Conservation (phyloP, 2,888 invertebrate genomes). For the Myathropa florea region DNA sequence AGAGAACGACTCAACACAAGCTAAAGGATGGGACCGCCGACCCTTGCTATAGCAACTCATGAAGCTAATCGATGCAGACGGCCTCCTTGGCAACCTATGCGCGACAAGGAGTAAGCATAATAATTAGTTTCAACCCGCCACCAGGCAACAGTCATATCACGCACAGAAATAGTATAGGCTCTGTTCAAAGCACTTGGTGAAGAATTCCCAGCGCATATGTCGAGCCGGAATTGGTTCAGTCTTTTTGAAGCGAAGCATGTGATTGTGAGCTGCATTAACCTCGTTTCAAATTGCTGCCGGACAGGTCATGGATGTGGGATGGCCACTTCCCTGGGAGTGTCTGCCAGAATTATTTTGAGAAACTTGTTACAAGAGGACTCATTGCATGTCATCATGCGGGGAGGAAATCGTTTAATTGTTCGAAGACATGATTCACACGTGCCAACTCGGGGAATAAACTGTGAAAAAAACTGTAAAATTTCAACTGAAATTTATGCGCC, state of each 20-base stretch:
- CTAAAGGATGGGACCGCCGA: constrained; percentile 20
- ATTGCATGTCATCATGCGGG: constrained; percentile 7
- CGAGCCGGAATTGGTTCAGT: constrained; percentile 43
- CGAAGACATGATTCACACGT: background rate
- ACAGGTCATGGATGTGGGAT: constrained; percentile 53
- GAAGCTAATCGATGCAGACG: constrained; percentile 55
- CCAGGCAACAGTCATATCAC: constrained; percentile 7
- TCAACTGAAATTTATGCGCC: background rate
- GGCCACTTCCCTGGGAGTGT: constrained; percentile 27
- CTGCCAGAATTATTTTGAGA: constrained; percentile 8
- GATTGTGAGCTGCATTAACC: constrained; percentile 52
- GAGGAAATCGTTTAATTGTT: background rate
- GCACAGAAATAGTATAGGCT: constrained; percentile 19
- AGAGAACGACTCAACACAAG: constrained; percentile 37
- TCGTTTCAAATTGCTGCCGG: constrained; percentile 50
- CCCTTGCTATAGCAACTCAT: constrained; percentile 55
- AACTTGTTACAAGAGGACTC: background rate
- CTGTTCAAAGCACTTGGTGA: background rate
- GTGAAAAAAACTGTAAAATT: background rate
- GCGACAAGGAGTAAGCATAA: constrained; percentile 8
- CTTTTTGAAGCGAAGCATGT: constrained; percentile 19
- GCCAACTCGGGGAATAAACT: background rate
- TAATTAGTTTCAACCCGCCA: constrained; percentile 19
- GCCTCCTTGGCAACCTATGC: constrained; percentile 51
- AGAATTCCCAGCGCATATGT: background rate